phyloP scores from a whole-genome alignment of 2,888 invertebrate species.

The Melipona beecheii region DNA sequence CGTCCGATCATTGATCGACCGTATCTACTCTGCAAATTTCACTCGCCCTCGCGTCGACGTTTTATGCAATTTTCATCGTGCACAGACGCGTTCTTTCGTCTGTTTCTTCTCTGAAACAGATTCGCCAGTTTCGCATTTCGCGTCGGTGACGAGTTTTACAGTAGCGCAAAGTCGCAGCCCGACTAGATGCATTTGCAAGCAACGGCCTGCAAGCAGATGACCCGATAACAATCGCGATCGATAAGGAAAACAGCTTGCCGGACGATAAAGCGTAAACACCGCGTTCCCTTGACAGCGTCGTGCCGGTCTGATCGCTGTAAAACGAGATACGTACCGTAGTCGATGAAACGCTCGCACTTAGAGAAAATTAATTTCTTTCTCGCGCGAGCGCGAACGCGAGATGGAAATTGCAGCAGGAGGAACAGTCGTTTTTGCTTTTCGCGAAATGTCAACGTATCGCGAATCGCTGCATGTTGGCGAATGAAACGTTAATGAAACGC shows the following conservation, averaged over 20 bases:
- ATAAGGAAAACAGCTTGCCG: slow-evolving; percentile 72
- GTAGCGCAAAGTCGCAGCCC: slow-evolving; percentile 31
- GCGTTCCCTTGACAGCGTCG: slow-evolving; percentile 63
- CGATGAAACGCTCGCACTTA: slow-evolving; percentile 54
- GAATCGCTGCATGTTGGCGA: neutral
- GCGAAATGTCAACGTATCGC: neutral
- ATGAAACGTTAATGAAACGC: slow-evolving; percentile 38
- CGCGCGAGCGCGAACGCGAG: too few relatives aligned
- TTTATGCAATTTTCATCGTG: neutral
- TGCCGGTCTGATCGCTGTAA: slow-evolving; percentile 44
- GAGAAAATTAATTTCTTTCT: slow-evolving; percentile 60
- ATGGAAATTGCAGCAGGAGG: neutral
- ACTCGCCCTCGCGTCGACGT: neutral
- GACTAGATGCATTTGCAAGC: slow-evolving; percentile 67
- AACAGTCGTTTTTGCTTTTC: neutral
- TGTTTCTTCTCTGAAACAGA: neutral
- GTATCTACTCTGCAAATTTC: neutral
- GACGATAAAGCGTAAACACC: slow-evolving; percentile 70
- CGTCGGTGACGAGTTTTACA: slow-evolving; percentile 41
- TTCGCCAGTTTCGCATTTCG: slow-evolving; percentile 8
- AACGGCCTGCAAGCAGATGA: slow-evolving; percentile 65
- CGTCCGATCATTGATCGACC: neutral
- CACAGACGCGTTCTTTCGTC: neutral
- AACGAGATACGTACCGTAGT: slow-evolving; percentile 57
- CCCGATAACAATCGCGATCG: slow-evolving; percentile 73